A percentile compares a stretch with the other conserved stretches of the same genome.
phyloP scores from a whole-genome alignment of 2,113 vertebrate genomes.

The Prionailurus viverrinus region DNA sequence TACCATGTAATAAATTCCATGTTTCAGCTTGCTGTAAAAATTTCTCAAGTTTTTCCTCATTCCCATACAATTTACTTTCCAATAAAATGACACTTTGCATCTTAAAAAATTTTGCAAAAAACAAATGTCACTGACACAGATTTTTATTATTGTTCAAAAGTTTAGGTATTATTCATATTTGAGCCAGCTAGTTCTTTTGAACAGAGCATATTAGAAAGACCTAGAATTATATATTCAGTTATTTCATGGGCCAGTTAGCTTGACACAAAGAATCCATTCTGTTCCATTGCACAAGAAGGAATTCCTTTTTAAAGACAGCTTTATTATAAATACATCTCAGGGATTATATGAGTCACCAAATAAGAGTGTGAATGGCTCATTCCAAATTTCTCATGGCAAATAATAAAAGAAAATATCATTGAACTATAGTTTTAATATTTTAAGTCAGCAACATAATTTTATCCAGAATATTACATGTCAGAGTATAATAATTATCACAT shows the following conservation, averaged over 20 bases:
- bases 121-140: not conserved
- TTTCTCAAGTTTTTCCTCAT: not conserved
- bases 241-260: slow-evolving; percentile 21
- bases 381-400: not conserved
- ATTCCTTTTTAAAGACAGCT: not conserved
- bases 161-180: slow-evolving; percentile 26
- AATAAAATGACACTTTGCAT: slow-evolving; percentile 5
- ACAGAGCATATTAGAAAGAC: not conserved
- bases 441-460: slow-evolving; percentile 37
- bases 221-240: slow-evolving; percentile 15
- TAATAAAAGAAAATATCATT: slow-evolving; percentile 21
- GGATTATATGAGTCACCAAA: not conserved
- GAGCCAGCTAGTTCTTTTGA: not conserved
- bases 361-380: not conserved
- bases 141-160: slow-evolving; percentile 14
- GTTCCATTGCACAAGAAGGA: not conserved
- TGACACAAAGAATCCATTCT: slow-evolving; percentile 27
- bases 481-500: slow-evolving; percentile 7
- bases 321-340: not conserved
- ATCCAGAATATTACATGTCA: slow-evolving; percentile 28
- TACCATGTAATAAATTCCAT: not conserved
- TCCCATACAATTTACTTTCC: not conserved
- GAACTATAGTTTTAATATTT: slow-evolving; percentile 24
- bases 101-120: not conserved
- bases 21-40: not conserved